A percentile compares a stretch with the other conserved stretches of the same genome.
Evolutionary conservation across 1,140 invertebrate species (phyloP).

Genomic region (Trichomalopsis sarcophagae): DNA sequence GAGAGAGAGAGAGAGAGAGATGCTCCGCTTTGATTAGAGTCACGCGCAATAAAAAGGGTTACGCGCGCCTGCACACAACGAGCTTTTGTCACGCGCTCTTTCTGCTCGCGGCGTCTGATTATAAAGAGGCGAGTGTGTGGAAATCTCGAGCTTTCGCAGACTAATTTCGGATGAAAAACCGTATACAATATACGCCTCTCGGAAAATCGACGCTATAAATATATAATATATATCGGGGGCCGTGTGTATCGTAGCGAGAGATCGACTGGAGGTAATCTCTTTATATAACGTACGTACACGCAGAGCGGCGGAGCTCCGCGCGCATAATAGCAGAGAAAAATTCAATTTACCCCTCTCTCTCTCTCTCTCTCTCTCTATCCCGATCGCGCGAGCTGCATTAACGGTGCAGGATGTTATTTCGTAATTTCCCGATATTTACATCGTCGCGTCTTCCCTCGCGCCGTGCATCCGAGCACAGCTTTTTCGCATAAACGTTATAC

Average conservation of each 20-base stretch:
- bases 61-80: too few relatives aligned
- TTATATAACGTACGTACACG: not conserved
- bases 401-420: slow-evolving; percentile 3
- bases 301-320: too few relatives aligned
- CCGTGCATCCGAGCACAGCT: too few relatives aligned
- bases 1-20: too few relatives aligned
- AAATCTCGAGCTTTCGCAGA: too few relatives aligned
- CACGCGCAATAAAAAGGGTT: not conserved
- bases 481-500: too few relatives aligned
- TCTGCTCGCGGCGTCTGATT: too few relatives aligned
- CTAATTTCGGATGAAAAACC: too few relatives aligned
- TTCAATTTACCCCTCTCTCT: not conserved
- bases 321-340: slow-evolving; percentile 4
- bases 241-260: not conserved
- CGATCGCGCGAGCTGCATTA: not conserved
- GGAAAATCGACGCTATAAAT: not conserved
- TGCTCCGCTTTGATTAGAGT: not conserved
- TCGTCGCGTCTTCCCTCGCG: not conserved
- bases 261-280: not conserved
- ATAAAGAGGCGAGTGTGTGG: too few relatives aligned
- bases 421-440: slow-evolving; percentile 16
- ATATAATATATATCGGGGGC: not conserved
- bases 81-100: too few relatives aligned
- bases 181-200: too few relatives aligned
- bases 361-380: not conserved